Percentiles rank a stretch among this genome's conserved stretches.
These are phyloP conservation scores for Thereva nobilitata DNA, from an alignment of 2,888 invertebrate genomes.

Conservation along the genomic window DNA sequence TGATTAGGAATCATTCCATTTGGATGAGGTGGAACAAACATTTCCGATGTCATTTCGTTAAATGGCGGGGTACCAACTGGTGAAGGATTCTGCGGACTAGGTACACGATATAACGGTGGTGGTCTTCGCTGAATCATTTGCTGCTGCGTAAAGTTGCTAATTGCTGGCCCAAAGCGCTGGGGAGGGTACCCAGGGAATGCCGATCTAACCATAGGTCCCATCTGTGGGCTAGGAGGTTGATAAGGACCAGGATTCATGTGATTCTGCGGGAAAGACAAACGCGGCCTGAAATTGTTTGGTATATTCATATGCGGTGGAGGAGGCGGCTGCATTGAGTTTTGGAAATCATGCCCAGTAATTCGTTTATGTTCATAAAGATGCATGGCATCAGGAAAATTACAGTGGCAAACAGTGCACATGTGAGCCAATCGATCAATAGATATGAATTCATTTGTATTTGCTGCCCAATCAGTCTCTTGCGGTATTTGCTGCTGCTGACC, in stretches of 20 bases:
- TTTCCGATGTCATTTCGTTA: conserved; percentile 38
- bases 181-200: conserved; percentile 19
- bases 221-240: conserved; percentile 15
- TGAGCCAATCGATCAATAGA: conserved; percentile 62
- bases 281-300: conserved; percentile 25
- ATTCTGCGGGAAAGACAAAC: conserved; percentile 29
- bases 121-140: conserved; percentile 40
- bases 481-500: conserved; percentile 49
- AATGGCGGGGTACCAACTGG: conserved; percentile 40
- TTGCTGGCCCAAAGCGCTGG: conserved; percentile 7
- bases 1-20: conserved; percentile 19
- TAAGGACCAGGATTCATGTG: conserved; percentile 7
- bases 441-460: conserved; percentile 63
- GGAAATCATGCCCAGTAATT: conserved; percentile 45
- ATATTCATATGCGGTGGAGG: conserved; percentile 28
- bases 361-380: conserved; percentile 49
- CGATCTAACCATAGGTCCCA: conserved; percentile 8
- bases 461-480: conserved; percentile 50
- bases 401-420: conserved; percentile 56
- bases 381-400: conserved; percentile 50
- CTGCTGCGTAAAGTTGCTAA: conserved; percentile 16
- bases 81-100: conserved; percentile 40
- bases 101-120: conserved; percentile 42
- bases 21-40: conserved; percentile 47
- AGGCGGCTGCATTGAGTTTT: conserved; percentile 41